These are phyloP conservation scores for Phrynocephalus guinanensis DNA, from an alignment of 2,797 vertebrate species.

Conservation along the genomic window DNA sequence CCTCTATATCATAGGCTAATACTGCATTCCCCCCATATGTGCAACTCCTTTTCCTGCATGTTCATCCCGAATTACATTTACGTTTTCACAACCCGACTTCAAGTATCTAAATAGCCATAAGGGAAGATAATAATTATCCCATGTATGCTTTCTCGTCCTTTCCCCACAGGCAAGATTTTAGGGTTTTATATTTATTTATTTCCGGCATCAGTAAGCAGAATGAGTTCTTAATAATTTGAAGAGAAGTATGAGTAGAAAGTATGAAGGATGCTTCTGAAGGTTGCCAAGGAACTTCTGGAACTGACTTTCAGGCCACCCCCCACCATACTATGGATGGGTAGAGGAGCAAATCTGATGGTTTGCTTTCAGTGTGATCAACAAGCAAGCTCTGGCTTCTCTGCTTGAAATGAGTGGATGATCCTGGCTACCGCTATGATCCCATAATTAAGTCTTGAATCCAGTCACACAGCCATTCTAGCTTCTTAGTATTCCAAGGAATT, in stretches of 20 bases:
- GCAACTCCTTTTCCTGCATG: neutral
- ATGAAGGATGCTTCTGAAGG: neutral
- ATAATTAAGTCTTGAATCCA: too few species aligned
- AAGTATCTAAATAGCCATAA: neutral
- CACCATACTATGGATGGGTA: neutral
- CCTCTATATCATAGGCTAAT: neutral
- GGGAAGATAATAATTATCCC: neutral
- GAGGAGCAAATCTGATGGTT: neutral
- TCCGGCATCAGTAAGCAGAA: neutral
- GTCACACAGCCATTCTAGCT: neutral
- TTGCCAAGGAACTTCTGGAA: neutral
- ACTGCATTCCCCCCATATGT: neutral
- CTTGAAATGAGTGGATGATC: neutral
- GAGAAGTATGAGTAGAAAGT: neutral
- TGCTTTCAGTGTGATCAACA: neutral
- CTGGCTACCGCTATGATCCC: neutral
- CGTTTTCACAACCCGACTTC: neutral
- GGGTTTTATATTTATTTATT: neutral
- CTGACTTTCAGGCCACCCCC: neutral
- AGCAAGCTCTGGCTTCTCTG: neutral
- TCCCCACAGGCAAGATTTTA: neutral
- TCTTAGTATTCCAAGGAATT: neutral
- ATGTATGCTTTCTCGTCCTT: neutral
- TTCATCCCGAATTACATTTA: neutral
- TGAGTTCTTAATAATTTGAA: too few species aligned